Conservation (phyloP, 1,140 invertebrate genomes). For the Muscidifurax raptorellus region DNA sequence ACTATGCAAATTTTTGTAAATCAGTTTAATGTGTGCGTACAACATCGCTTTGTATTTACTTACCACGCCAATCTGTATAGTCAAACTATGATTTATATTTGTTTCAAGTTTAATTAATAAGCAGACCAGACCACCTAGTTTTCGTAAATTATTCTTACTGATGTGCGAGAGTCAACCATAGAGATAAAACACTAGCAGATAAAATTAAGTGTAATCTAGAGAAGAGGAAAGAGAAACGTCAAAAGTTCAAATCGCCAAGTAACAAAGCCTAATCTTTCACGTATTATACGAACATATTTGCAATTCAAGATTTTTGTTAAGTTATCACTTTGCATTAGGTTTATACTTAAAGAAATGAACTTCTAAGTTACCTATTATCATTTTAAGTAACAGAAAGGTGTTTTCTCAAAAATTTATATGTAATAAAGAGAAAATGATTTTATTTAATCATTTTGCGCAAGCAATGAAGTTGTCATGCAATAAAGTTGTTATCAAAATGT, state of each 20-base stretch:
- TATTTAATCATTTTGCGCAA: neutral
- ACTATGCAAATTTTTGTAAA: neutral
- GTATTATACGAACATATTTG: no score
- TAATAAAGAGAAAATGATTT: neutral
- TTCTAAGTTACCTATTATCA: no score
- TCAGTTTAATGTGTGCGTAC: neutral
- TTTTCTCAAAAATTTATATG: neutral
- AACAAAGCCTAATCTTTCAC: neutral
- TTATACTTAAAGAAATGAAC: no score
- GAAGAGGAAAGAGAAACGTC: neutral
- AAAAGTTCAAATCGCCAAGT: neutral
- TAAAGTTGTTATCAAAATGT: neutral
- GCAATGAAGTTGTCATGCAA: neutral
- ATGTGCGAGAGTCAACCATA: neutral
- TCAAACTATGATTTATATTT: neutral
- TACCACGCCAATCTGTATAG: constrained; percentile 2
- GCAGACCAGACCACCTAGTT: neutral
- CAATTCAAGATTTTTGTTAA: no score
- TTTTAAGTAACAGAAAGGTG: no score
- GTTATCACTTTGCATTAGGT: no score
- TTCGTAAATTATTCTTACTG: constrained; percentile 22
- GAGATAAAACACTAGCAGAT: constrained; percentile 29
- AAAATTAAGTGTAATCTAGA: constrained; percentile 17
- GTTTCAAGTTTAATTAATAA: constrained; percentile 2
- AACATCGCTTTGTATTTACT: neutral